Conservation (phyloP, 2,113 vertebrate genomes). For the Lepidothrix coronata region DNA sequence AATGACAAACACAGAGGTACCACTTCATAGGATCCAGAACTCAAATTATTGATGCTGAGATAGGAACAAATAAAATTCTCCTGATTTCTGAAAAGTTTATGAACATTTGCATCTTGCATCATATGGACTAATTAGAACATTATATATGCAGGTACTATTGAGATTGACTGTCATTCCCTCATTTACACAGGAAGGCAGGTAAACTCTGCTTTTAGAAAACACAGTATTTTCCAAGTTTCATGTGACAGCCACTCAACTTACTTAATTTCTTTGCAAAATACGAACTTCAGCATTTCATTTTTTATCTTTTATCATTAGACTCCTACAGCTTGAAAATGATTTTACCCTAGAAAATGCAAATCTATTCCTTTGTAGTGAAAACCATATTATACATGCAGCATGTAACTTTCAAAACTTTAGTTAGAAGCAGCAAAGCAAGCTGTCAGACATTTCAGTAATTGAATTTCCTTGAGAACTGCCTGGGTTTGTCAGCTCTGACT, state of each 20-base stretch:
- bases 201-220: slow-evolving; percentile 59
- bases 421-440: slow-evolving; percentile 71
- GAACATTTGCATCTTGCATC: neutral
- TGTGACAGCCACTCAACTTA: slow-evolving; percentile 58
- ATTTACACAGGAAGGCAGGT: slow-evolving; percentile 36
- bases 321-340: slow-evolving; percentile 63
- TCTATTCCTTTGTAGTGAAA: slow-evolving; percentile 60
- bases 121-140: slow-evolving; percentile 36
- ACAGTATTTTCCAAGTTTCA: slow-evolving; percentile 56
- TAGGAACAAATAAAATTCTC: neutral
- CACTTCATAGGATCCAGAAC: neutral
- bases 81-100: neutral
- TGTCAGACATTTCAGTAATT: slow-evolving; percentile 78
- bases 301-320: slow-evolving; percentile 60
- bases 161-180: slow-evolving; percentile 20
- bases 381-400: slow-evolving; percentile 61
- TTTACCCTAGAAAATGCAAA: slow-evolving; percentile 64
- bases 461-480: slow-evolving; percentile 77
- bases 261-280: slow-evolving; percentile 59
- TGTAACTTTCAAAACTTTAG: slow-evolving; percentile 73
- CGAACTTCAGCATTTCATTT: slow-evolving; percentile 44
- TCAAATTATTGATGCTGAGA: neutral
- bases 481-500: slow-evolving; percentile 76
- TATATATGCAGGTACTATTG: neutral
- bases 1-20: neutral